Evolutionary conservation across 2,797 vertebrate species (phyloP), one percentile per base, ranked within the genome.

Genomic region (Oryzias dopingdopingensis): DNA sequence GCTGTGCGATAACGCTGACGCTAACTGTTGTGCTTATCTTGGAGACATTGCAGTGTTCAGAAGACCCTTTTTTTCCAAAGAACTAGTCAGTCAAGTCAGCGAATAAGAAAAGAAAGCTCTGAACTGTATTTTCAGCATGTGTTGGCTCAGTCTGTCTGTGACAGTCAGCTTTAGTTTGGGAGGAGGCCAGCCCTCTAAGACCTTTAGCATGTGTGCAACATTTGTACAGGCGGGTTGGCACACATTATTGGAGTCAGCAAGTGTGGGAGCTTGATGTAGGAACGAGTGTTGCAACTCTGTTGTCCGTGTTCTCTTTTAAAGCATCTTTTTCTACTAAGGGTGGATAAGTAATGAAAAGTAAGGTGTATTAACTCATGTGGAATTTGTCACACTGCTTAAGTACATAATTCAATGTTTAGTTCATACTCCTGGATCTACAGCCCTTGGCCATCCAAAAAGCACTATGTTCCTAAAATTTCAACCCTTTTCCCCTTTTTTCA

Each of bases 141-240:
- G 61, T 78, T 73, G 56, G 59, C 72, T 80, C 49, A 29, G 58
- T 76, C 69, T 79, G 84, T 83, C 83, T 52, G 52, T 66, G 84
- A 65, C 62, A 64, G 75, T 81, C 72, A 80, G 65, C 62, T 49
- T 74, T 43, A 24, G 65, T 65, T 67, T 72, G 67, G 76, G 71
- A 58, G 50, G 41, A 76, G 65, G 70, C 59, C 66, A 68, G 59
- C 52, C 68, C 51, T 70, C 53, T 2, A 50, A 81, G 68, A 83
- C 73, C 70, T 77, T 84, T 76, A 83, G 66, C 66, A 79, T 70
- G 77, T 70, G 66, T 55, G 68, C 72, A 77, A 67, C 65, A 76
- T 79, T 72, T 76, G 78, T 79, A 53, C 68, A 65, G 71, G 73
- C 62, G 45, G 8, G 65, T 61, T 74, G 67, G 61, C 56, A 69